These are phyloP conservation scores for Petrocephalus microphthalmus DNA, from an alignment of 2,113 vertebrate species.

Conservation along the genomic window DNA sequence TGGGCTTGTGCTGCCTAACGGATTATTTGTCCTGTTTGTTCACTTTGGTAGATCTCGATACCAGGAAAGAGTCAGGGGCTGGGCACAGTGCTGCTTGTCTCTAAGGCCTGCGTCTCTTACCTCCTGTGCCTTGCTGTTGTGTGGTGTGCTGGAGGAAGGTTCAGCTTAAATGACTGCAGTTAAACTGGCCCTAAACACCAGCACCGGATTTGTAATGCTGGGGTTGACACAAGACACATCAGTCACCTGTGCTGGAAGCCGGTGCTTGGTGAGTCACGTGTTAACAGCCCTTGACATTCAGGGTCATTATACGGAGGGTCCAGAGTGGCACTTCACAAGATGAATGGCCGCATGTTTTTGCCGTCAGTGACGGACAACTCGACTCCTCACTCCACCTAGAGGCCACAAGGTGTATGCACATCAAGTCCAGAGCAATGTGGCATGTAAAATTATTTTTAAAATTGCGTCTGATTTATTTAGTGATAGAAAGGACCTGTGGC, in stretches of 20 bases:
- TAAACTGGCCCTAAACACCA: neutral
- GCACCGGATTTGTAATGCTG: neutral
- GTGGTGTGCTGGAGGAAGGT: neutral
- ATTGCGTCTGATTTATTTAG: neutral
- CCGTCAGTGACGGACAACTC: neutral
- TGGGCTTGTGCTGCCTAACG: neutral
- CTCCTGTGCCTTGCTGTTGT: neutral
- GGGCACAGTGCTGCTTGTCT: neutral
- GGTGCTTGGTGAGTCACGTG: neutral
- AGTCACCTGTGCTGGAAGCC: neutral
- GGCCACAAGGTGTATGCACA: neutral
- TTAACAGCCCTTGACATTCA: neutral
- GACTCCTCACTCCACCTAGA: neutral
- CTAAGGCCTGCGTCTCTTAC: neutral
- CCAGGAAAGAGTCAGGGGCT: neutral
- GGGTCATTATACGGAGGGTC: neutral
- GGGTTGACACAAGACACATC: conserved; percentile 8
- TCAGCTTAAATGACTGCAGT: neutral
- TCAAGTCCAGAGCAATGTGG: neutral
- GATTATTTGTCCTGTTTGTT: neutral
- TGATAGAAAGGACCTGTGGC: neutral
- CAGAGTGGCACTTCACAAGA: neutral
- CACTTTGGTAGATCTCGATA: neutral
- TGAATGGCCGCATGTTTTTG: neutral
- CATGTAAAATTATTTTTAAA: neutral